Evolutionary conservation across 2,797 vertebrate genomes (phyloP).

Genomic region (Huso huso): DNA sequence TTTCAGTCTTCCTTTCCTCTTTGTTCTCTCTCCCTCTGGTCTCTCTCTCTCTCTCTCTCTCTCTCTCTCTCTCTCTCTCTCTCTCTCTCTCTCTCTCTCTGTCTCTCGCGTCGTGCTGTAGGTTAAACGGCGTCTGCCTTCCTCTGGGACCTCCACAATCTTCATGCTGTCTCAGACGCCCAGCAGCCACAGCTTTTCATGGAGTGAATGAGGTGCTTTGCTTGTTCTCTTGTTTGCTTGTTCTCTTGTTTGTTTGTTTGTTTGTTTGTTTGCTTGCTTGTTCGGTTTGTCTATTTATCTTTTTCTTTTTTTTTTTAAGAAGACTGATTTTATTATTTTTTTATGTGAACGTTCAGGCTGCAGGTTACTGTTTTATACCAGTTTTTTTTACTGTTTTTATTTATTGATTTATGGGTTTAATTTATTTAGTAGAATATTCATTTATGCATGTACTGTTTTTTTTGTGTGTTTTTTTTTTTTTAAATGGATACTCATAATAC

Average conservation of each 20-base stretch:
- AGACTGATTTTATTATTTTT: too few species aligned
- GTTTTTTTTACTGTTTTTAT: too few species aligned
- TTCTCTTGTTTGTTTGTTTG: slow-evolving; percentile 32
- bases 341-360: too few species aligned
- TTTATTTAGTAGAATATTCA: too few species aligned
- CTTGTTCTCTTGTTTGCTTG: slow-evolving; percentile 10
- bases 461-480: too few species aligned
- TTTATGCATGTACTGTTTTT: too few species aligned
- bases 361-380: too few species aligned
- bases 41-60: slow-evolving; percentile 49
- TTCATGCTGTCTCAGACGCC: slow-evolving; percentile 99
- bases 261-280: not conserved
- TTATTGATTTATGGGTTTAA: too few species aligned
- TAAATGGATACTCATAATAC: too few species aligned
- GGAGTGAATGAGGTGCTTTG: slow-evolving; percentile 97
- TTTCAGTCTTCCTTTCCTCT: slow-evolving; percentile 17
- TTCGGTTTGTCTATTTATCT: not conserved
- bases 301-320: too few species aligned
- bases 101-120: slow-evolving; percentile 59
- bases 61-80: slow-evolving; percentile 41
- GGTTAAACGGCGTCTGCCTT: slow-evolving; percentile 94
- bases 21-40: slow-evolving; percentile 36
- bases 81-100: slow-evolving; percentile 55
- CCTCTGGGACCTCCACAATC: slow-evolving; percentile 97
- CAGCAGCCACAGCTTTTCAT: slow-evolving; percentile 99